Conservation (phyloP, 2,888 invertebrate genomes). For the Brachyptera putata region DNA sequence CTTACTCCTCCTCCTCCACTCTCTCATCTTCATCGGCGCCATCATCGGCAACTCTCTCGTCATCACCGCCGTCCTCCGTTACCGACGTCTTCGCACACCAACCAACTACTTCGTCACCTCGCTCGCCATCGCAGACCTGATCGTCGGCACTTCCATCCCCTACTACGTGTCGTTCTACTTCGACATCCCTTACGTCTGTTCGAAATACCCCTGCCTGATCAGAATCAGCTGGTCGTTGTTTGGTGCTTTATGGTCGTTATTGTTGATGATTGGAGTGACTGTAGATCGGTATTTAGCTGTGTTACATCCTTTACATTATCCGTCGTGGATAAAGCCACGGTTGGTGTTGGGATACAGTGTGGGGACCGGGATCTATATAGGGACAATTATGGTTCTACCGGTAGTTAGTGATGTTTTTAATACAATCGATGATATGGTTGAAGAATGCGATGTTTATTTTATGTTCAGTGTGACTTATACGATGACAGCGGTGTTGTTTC, state of each 20-base stretch:
- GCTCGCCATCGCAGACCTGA: constrained; percentile 34
- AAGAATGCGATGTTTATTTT: constrained; percentile 37
- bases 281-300: constrained; percentile 36
- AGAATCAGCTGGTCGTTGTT: constrained; percentile 33
- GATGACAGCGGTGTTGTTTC: constrained; percentile 32
- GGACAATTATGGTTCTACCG: constrained; percentile 33
- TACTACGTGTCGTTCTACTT: constrained; percentile 38
- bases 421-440: constrained; percentile 25
- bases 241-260: constrained; percentile 34
- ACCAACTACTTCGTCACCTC: constrained; percentile 35
- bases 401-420: constrained; percentile 30
- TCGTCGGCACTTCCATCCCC: constrained; percentile 34
- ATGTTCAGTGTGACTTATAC: constrained; percentile 32
- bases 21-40: constrained; percentile 27
- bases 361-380: constrained; percentile 34
- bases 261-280: constrained; percentile 34
- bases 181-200: constrained; percentile 33
- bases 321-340: constrained; percentile 30
- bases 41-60: constrained; percentile 32
- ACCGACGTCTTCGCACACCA: constrained; percentile 31
- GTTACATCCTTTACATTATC: constrained; percentile 33
- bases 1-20: constrained; percentile 18
- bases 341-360: constrained; percentile 28
- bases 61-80: constrained; percentile 27
- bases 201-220: constrained; percentile 33